Base-by-base conservation (phyloP, 2,797 vertebrate species). In the Champsocephalus gunnari region DNA sequence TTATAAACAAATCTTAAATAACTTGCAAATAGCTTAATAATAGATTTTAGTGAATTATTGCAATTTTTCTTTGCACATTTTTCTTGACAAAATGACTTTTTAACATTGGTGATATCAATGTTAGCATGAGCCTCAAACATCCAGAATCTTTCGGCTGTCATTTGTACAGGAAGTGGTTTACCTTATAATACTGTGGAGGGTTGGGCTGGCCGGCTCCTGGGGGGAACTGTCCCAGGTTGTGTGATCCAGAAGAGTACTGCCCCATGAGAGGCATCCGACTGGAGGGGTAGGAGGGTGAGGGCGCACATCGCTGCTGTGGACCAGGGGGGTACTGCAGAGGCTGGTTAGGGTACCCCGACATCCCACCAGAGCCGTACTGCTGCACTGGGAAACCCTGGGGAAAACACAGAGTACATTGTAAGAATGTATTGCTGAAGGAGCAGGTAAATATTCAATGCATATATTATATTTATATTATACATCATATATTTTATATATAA, bases 271-370 rank as follows among this genome's bases (percentile, higher is more conserved):
- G 95, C 93, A 98, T 92, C 87, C 97, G 92, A 81, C 97, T 96
- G 63, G 95, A 93, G 0, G 96, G 93, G 82, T 97, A 98, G 2
- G 97, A 96, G 17, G 97, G 95, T 0, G 97, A 97, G 0, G 96
- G 94, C 48, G 94, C 87, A 0, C 97, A 96, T 53, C 96, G 93
- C 92, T 97, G 97, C 48, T 95, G 95, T 0, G 94, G 90, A 0
- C 93, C 93, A 2, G 95, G 66, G 0, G 95, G 84, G 10, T 97
- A 99, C 88, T 98, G 97, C 80, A 96, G 92, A 70, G 97, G 95
- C 87, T 98, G 97, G 9, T 88, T 92, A 0, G 94, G 93, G 76
- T 97, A 98, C 2, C 89, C 90, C 0, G 93, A 89, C 71, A 93
- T 92, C 54, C 89, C 91, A 0, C 88, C 90, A 0, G 94, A 90